These are phyloP conservation scores for Camponotus floridanus DNA, from an alignment of 1,140 invertebrate species.

Conservation along the genomic window DNA sequence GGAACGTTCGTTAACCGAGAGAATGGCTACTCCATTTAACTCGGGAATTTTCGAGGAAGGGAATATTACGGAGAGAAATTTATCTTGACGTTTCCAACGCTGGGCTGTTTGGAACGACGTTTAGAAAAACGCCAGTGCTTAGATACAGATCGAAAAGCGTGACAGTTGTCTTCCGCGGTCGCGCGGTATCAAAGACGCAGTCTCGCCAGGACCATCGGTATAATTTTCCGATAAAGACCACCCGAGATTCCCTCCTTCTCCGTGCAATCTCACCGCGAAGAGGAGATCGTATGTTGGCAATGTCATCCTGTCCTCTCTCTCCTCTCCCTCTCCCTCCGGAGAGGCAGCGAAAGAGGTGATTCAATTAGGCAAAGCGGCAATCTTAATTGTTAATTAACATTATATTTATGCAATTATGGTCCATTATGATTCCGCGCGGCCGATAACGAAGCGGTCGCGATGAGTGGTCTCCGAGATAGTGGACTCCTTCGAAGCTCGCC, in stretches of 20 bases:
- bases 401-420: constrained; percentile 83
- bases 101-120: neutral
- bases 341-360: constrained; percentile 71
- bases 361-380: constrained; percentile 81
- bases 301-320: neutral
- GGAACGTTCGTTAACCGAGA: neutral
- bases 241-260: constrained; percentile 45
- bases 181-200: constrained; percentile 48
- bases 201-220: constrained; percentile 68
- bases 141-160: constrained; percentile 13
- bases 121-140: constrained; percentile 19
- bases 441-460: constrained; percentile 75
- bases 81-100: neutral
- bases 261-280: constrained; percentile 24
- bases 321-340: neutral
- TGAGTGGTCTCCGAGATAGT: constrained; percentile 69
- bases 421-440: constrained; percentile 78
- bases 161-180: neutral
- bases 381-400: constrained; percentile 84
- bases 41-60: neutral
- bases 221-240: constrained; percentile 80
- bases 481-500: constrained; percentile 39
- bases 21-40: neutral
- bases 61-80: neutral
- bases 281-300: constrained; percentile 40